A percentile compares a stretch with the other conserved stretches of the same genome.
phyloP scores from a whole-genome alignment of 2,797 vertebrate genomes.

The Hyperoplus lanceolatus region DNA sequence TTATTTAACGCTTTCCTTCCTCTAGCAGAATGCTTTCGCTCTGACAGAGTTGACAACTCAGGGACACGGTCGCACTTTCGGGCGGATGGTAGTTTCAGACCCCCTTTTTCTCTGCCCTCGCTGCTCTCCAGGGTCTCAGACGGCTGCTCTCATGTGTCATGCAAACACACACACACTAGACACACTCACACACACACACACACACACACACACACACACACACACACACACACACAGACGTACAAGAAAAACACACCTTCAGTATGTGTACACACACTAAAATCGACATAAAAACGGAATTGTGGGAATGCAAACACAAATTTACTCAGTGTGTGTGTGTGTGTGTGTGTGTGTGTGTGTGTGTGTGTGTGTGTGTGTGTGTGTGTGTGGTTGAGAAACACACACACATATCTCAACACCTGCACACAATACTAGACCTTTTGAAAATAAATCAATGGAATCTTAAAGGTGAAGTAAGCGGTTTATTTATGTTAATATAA shows the following conservation, averaged over 20 bases:
- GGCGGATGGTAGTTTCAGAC: slow-evolving; percentile 47
- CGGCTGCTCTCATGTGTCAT: slow-evolving; percentile 65
- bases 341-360: not conserved
- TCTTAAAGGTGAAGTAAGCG: no score
- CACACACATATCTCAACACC: not conserved
- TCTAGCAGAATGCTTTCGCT: slow-evolving; percentile 42
- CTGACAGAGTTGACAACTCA: slow-evolving; percentile 59
- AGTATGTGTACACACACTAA: slow-evolving; percentile 6
- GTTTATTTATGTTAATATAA: no score
- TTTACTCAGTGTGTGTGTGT: slow-evolving; percentile 25
- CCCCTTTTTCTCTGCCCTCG: slow-evolving; percentile 11
- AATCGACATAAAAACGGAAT: slow-evolving; percentile 16
- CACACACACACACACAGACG: slow-evolving; percentile 39
- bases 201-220: slow-evolving; percentile 39
- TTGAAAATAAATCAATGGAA: slow-evolving; percentile 5
- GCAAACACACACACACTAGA: slow-evolving; percentile 30
- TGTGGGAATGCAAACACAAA: slow-evolving; percentile 40
- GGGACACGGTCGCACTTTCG: slow-evolving; percentile 47
- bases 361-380: no score
- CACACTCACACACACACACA: not conserved
- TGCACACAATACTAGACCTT: not conserved
- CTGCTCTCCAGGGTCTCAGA: slow-evolving; percentile 46
- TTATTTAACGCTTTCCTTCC: slow-evolving; percentile 14
- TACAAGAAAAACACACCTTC: slow-evolving; percentile 9
- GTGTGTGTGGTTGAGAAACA: not conserved